Percentiles rank a stretch among this genome's conserved stretches.
Conservation (phyloP, 2,113 vertebrate species). For the Sebastes fasciatus region DNA sequence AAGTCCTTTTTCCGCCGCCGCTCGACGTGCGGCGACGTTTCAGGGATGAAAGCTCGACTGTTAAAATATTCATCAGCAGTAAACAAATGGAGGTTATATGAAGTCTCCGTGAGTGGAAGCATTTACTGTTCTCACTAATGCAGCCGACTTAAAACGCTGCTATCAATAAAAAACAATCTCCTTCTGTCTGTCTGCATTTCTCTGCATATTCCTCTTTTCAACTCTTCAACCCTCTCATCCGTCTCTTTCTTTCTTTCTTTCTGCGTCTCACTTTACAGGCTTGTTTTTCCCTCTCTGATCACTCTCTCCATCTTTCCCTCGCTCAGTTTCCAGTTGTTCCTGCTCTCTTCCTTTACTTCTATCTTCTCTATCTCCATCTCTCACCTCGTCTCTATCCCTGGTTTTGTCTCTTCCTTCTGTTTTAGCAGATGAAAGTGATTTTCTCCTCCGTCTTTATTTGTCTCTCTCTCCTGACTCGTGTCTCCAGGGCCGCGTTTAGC, state of each 20-base stretch:
- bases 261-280: slow-evolving; percentile 17
- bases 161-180: slow-evolving; percentile 64
- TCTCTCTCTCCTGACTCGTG: not conserved
- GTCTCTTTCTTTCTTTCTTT: slow-evolving; percentile 26
- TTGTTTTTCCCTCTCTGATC: too few relatives aligned
- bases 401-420: not conserved
- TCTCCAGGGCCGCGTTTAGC: not conserved
- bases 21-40: slow-evolving; percentile 17
- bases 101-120: slow-evolving; percentile 61
- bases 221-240: not conserved
- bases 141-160: slow-evolving; percentile 51
- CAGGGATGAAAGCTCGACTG: slow-evolving; percentile 62
- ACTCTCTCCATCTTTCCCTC: not conserved
- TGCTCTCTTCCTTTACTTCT: not conserved
- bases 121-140: slow-evolving; percentile 66
- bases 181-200: slow-evolving; percentile 38
- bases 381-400: not conserved
- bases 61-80: slow-evolving; percentile 66
- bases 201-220: slow-evolving; percentile 30
- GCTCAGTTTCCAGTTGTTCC: too few relatives aligned
- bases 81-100: slow-evolving; percentile 63
- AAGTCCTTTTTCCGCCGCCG: not conserved
- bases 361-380: not conserved
- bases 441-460: not conserved
- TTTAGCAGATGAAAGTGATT: slow-evolving; percentile 3